Percentiles rank a stretch among this genome's conserved stretches.
Evolutionary conservation across 2,888 invertebrate genomes (phyloP).

Genomic region (Caenorhabditis wallacei): DNA sequence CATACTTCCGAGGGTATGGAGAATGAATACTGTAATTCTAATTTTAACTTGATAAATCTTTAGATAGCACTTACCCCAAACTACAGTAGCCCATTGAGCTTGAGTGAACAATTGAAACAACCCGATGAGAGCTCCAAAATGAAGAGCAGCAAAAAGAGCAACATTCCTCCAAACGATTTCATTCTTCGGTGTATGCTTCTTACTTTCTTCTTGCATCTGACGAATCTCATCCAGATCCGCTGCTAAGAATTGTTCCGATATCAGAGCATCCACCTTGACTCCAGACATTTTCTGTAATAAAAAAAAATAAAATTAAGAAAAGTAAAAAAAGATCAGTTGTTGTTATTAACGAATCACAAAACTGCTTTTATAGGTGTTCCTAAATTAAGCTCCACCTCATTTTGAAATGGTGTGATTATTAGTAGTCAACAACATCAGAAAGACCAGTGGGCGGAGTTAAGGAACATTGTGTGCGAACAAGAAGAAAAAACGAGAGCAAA

Average conservation of each 20-base stretch:
- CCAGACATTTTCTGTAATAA: slow-evolving; percentile 4
- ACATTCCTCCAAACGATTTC: slow-evolving; percentile 82
- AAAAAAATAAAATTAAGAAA: background rate
- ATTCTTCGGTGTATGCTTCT: slow-evolving; percentile 64
- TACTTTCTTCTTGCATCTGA: slow-evolving; percentile 68
- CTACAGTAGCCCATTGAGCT: slow-evolving; percentile 79
- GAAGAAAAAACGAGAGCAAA: background rate
- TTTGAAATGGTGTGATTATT: slow-evolving; percentile 15
- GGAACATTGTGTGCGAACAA: background rate
- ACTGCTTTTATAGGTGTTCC: background rate
- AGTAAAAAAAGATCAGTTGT: background rate
- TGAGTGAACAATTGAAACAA: slow-evolving; percentile 75
- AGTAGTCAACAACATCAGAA: slow-evolving; percentile 6
- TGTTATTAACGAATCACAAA: background rate
- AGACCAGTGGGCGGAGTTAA: background rate
- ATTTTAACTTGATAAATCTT: background rate
- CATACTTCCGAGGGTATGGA: slow-evolving; percentile 87
- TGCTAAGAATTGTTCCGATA: slow-evolving; percentile 68
- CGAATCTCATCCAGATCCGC: slow-evolving; percentile 78
- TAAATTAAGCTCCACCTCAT: slow-evolving; percentile 8
- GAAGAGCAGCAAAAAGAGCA: slow-evolving; percentile 76
- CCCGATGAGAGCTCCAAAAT: slow-evolving; percentile 78
- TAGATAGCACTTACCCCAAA: slow-evolving; percentile 73
- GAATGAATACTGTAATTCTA: slow-evolving; percentile 68
- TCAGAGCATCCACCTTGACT: slow-evolving; percentile 55